A percentile compares a stretch with the other conserved stretches of the same genome.
Evolutionary conservation across 2,113 vertebrate species (phyloP).

Genomic region (Eulacestoma nigropectus): DNA sequence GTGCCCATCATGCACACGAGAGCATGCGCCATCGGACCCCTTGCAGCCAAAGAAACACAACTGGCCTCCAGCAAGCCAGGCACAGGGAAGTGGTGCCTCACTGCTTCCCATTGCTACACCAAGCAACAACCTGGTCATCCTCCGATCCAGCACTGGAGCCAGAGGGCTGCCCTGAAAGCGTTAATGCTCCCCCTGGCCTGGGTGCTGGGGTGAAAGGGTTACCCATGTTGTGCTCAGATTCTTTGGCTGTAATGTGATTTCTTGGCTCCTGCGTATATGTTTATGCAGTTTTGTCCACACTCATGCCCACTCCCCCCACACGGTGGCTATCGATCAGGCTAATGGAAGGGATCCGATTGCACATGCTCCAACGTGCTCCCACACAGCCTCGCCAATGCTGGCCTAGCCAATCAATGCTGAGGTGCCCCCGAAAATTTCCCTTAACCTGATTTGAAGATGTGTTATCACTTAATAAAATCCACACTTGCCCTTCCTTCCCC

Average conservation of each 20-base stretch:
- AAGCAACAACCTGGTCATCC: background rate
- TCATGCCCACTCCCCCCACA: conserved; percentile 68
- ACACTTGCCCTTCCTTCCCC: conserved; percentile 62
- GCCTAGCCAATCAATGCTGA: conserved; percentile 87
- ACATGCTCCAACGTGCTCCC: conserved; percentile 85
- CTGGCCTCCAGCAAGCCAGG: background rate
- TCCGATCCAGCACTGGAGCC: accelerated
- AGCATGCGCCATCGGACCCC: background rate
- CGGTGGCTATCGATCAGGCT: conserved; percentile 86
- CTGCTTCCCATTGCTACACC: background rate
- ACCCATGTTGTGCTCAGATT: conserved; percentile 87
- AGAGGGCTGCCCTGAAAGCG: background rate
- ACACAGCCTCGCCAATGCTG: conserved; percentile 81
- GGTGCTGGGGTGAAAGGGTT: conserved; percentile 88
- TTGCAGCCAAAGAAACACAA: background rate
- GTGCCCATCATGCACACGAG: background rate
- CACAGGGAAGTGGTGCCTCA: background rate
- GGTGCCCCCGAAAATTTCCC: conserved; percentile 84
- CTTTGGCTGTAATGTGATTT: conserved; percentile 92
- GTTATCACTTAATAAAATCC: conserved; percentile 68
- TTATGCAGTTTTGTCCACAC: conserved; percentile 93
- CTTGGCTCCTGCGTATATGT: conserved; percentile 86
- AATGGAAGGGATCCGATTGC: conserved; percentile 97
- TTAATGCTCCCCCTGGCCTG: conserved; percentile 68
- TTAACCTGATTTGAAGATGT: conserved; percentile 71